Evolutionary conservation across 2,113 vertebrate species (phyloP).

Genomic region (Raja brachyura): DNA sequence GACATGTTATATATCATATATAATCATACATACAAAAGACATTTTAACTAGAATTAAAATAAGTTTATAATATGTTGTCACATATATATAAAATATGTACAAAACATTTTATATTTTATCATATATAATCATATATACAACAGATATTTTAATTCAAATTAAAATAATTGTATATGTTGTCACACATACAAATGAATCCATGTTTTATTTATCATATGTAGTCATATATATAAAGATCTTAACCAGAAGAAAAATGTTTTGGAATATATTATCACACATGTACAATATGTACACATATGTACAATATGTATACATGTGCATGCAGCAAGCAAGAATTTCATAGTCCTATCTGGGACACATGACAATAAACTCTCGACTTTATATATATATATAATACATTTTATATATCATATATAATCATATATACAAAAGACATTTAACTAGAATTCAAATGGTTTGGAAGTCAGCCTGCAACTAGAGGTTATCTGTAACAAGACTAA

Average conservation of each 20-base stretch:
- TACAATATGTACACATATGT: no score
- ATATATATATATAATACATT: no score
- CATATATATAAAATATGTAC: background rate
- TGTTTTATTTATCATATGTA: no score
- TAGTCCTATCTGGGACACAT: no score
- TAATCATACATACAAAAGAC: no score
- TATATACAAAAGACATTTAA: background rate
- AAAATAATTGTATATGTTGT: background rate
- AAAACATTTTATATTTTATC: no score
- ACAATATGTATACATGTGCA: no score
- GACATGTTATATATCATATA: no score
- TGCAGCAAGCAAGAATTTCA: no score
- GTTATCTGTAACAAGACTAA: constrained; percentile 23
- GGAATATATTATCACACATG: background rate
- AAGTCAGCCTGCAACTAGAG: constrained; percentile 6
- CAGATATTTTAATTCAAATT: background rate
- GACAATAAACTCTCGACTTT: no score
- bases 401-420: background rate
- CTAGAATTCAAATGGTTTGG: constrained; percentile 5
- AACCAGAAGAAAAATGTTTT: constrained; percentile 14
- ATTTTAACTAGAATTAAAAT: background rate
- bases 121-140: background rate
- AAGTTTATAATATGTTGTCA: background rate
- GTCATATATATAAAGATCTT: background rate
- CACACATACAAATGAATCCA: no score